Conservation (phyloP, 2,888 invertebrate genomes). For the Dryobotodes eremita region DNA sequence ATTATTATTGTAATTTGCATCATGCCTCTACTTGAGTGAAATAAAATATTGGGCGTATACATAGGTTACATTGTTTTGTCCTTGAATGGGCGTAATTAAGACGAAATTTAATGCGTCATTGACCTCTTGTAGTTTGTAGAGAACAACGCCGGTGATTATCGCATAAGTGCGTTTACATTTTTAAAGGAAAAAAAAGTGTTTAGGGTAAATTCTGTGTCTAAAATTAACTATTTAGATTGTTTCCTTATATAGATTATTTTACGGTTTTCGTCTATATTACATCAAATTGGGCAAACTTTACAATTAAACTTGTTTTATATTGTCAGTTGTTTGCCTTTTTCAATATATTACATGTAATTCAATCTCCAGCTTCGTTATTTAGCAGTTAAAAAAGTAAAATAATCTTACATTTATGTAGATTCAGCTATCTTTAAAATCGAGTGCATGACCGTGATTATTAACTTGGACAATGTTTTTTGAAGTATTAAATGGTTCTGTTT, state of each 20-base stretch:
- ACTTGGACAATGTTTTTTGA: background rate
- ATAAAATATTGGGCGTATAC: slow-evolving; percentile 55
- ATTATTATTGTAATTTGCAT: slow-evolving; percentile 81
- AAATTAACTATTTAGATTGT: background rate
- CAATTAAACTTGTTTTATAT: background rate
- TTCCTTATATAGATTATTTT: background rate
- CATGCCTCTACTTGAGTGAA: slow-evolving; percentile 57
- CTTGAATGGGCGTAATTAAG: slow-evolving; percentile 55
- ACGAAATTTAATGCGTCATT: slow-evolving; percentile 45
- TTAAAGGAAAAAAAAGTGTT: background rate
- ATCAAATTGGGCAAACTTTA: background rate
- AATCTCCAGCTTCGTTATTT: background rate
- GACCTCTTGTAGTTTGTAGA: slow-evolving; percentile 37
- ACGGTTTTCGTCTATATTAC: background rate
- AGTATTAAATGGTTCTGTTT: background rate
- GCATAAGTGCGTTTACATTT: background rate
- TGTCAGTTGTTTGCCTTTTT: background rate
- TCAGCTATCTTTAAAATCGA: slow-evolving; percentile 5
- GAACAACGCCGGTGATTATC: slow-evolving; percentile 14
- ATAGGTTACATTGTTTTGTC: slow-evolving; percentile 54
- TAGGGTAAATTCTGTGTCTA: background rate
- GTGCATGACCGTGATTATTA: slow-evolving; percentile 1
- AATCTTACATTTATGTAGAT: background rate
- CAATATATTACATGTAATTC: background rate
- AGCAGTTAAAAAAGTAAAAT: background rate